Evolutionary conservation across 2,888 invertebrate species (phyloP).

Genomic region (Sarcophaga subvicina): DNA sequence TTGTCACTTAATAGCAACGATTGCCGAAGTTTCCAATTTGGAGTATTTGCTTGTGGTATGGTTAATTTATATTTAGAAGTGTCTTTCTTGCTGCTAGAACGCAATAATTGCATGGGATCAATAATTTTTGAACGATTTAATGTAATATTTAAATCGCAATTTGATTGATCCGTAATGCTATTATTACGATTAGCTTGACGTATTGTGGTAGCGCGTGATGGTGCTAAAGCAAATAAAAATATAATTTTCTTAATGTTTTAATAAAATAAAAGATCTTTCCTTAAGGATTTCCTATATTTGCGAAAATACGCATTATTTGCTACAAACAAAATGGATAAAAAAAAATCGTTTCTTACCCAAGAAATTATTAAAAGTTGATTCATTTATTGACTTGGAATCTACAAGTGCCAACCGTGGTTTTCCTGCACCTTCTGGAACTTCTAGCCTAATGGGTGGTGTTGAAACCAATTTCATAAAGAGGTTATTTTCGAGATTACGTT

Average conservation of each 20-base stretch:
- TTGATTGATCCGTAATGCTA: conserved; percentile 61
- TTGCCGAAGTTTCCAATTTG: conserved; percentile 78
- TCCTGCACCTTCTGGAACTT: conserved; percentile 70
- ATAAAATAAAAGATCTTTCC: background rate
- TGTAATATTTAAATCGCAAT: conserved; percentile 72
- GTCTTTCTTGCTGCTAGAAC: conserved; percentile 76
- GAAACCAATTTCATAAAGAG: conserved; percentile 76
- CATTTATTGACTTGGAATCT: conserved; percentile 74
- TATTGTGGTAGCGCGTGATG: conserved; percentile 69
- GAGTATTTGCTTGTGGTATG: conserved; percentile 62
- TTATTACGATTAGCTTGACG: conserved; percentile 66
- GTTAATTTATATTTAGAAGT: conserved; percentile 63
- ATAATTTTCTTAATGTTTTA: background rate
- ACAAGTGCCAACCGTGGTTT: conserved; percentile 76
- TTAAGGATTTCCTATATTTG: no score
- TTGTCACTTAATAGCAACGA: conserved; percentile 73
- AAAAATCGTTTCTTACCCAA: conserved; percentile 60
- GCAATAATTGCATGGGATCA: conserved; percentile 77
- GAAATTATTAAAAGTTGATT: conserved; percentile 69
- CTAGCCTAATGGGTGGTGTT: conserved; percentile 79
- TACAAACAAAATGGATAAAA: conserved; percentile 6
- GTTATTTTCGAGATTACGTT: conserved; percentile 60
- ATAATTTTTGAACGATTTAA: conserved; percentile 76
- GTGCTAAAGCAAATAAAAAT: conserved; percentile 48
- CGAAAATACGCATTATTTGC: background rate